Percentiles rank a stretch among this genome's conserved stretches.
phyloP scores from a whole-genome alignment of 2,113 vertebrate species.

The Polypterus senegalus region DNA sequence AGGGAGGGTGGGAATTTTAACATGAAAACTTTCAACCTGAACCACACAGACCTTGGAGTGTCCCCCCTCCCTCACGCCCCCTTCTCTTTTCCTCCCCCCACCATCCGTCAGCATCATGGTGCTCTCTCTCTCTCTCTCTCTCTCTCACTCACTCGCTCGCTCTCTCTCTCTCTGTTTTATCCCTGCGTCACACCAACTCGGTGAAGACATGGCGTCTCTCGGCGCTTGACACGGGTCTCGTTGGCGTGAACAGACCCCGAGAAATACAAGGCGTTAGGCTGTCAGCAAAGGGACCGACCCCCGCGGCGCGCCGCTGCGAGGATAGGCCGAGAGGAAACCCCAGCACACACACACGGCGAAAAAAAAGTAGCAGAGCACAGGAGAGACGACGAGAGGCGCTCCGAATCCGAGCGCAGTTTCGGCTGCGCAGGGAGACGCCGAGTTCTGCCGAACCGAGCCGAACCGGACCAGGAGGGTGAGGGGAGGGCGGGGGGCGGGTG shows the following conservation, averaged over 20 bases:
- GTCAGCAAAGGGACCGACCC: neutral
- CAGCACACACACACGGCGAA: neutral
- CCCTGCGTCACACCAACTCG: neutral
- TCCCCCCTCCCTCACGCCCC: neutral
- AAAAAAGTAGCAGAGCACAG: neutral
- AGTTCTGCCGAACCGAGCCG: neutral
- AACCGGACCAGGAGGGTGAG: neutral
- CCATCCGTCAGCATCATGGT: no score
- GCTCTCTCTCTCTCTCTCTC: slow-evolving; percentile 3
- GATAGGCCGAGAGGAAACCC: neutral
- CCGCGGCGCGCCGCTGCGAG: neutral
- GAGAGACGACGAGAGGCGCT: neutral
- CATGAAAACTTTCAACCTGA: neutral
- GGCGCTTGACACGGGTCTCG: neutral
- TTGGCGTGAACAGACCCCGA: neutral
- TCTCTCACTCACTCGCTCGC: neutral
- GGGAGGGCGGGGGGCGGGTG: neutral
- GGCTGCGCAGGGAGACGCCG: neutral
- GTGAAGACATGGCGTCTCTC: neutral
- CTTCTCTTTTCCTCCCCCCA: no score
- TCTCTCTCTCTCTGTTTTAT: neutral
- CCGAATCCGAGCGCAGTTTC: no score
- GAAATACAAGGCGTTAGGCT: neutral
- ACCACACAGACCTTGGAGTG: neutral
- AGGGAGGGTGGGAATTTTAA: no score